Conservation (phyloP, 2,888 invertebrate genomes). For the Parascotia fuliginaria region DNA sequence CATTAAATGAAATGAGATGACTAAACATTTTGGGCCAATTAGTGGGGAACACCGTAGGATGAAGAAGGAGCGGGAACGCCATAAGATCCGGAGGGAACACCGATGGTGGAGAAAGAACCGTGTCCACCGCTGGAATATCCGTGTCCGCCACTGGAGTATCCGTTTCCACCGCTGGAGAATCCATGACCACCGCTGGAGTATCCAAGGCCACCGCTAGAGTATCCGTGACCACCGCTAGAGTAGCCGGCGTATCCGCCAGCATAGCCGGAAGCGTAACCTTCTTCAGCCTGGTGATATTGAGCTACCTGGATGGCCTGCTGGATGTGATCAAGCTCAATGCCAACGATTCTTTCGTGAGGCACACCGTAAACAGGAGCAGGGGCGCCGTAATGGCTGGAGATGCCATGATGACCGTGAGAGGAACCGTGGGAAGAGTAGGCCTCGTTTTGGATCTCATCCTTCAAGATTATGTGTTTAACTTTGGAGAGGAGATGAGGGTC, state of each 20-base stretch:
- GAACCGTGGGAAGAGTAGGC: slow-evolving; percentile 78
- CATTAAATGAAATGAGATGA: slow-evolving; percentile 78
- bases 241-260: slow-evolving; percentile 66
- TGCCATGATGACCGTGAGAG: slow-evolving; percentile 78
- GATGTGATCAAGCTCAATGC: slow-evolving; percentile 93
- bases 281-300: slow-evolving; percentile 91
- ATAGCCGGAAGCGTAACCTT: slow-evolving; percentile 74
- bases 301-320: slow-evolving; percentile 95
- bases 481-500: slow-evolving; percentile 93
- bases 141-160: slow-evolving; percentile 53
- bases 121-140: slow-evolving; percentile 62
- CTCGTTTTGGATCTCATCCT: slow-evolving; percentile 89
- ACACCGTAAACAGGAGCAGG: slow-evolving; percentile 90
- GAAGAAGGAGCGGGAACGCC: slow-evolving; percentile 76
- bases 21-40: slow-evolving; percentile 65
- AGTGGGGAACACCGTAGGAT: slow-evolving; percentile 79
- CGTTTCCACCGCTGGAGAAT: slow-evolving; percentile 57
- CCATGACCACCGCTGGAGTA: slow-evolving; percentile 63
- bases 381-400: slow-evolving; percentile 89
- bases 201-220: slow-evolving; percentile 52
- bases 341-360: slow-evolving; percentile 89
- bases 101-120: slow-evolving; percentile 60
- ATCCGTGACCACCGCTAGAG: slow-evolving; percentile 47
- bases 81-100: slow-evolving; percentile 78
- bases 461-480: slow-evolving; percentile 93